Conservation (phyloP, 2,797 vertebrate genomes). For the Aplochiton taeniatus region DNA sequence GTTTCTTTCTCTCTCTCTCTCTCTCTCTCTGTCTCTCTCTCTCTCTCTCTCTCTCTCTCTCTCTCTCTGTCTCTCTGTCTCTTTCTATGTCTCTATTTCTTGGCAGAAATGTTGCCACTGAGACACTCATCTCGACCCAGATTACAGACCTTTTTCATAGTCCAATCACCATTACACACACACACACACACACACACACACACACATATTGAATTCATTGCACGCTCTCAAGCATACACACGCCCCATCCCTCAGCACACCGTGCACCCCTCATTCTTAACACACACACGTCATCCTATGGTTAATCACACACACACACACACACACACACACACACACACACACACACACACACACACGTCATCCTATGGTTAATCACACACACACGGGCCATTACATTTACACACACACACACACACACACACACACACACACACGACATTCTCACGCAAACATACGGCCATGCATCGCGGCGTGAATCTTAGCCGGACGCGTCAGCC, state of each 20-base stretch:
- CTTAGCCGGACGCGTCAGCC: not conserved
- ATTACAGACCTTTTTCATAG: conserved; percentile 7
- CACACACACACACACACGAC: not conserved
- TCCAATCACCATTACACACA: no score
- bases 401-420: not conserved
- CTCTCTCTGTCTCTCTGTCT: not conserved
- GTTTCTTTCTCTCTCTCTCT: not conserved
- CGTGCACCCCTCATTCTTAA: no score
- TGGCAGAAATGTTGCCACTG: not conserved
- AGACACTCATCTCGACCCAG: conserved; percentile 13
- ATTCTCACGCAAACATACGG: not conserved
- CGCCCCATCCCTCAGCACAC: no score
- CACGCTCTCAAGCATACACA: not conserved
- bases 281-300: no score
- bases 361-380: not conserved
- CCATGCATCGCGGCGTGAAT: not conserved
- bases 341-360: not conserved
- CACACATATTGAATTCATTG: not conserved
- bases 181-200: not conserved
- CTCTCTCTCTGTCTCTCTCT: not conserved
- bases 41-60: not conserved
- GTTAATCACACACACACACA: no score
- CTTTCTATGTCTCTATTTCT: not conserved
- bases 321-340: not conserved
- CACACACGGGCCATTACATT: not conserved